phyloP scores from a whole-genome alignment of 2,797 vertebrate genomes.

The Intellagama lesueurii region DNA sequence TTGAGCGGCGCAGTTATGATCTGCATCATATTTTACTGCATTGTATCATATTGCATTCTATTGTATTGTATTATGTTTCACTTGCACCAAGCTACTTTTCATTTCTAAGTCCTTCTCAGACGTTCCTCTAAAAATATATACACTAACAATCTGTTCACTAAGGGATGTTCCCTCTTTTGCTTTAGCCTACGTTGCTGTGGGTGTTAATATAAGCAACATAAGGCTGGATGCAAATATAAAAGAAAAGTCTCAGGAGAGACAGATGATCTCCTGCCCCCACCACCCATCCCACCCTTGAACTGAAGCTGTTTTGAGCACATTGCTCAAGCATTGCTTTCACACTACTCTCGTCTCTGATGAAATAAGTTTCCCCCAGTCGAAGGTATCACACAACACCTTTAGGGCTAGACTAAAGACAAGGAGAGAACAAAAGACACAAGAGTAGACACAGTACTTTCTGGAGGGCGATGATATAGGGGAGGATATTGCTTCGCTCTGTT shows the following conservation, averaged over 20 bases:
- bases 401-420: no score
- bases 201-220: constrained; percentile 7
- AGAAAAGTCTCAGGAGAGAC: background rate
- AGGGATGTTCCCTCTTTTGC: background rate
- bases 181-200: background rate
- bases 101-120: constrained; percentile 22
- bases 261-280: background rate
- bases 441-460: no score
- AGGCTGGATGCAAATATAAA: background rate
- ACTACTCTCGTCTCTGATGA: background rate
- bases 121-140: constrained; percentile 13
- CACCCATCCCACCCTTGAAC: background rate
- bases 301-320: background rate
- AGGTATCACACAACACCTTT: no score
- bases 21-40: no score
- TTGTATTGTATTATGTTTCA: background rate
- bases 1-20: background rate
- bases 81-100: background rate
- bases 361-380: background rate
- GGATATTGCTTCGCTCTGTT: no score
- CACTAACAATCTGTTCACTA: background rate
- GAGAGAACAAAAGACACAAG: no score
- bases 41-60: no score
- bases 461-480: no score
- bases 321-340: background rate